A percentile compares a stretch with the other conserved stretches of the same genome.
These are phyloP conservation scores for Mastigias papua DNA, from an alignment of 30 jellyfish, hydroid and myxozoan genomes.

Conservation along the genomic window DNA sequence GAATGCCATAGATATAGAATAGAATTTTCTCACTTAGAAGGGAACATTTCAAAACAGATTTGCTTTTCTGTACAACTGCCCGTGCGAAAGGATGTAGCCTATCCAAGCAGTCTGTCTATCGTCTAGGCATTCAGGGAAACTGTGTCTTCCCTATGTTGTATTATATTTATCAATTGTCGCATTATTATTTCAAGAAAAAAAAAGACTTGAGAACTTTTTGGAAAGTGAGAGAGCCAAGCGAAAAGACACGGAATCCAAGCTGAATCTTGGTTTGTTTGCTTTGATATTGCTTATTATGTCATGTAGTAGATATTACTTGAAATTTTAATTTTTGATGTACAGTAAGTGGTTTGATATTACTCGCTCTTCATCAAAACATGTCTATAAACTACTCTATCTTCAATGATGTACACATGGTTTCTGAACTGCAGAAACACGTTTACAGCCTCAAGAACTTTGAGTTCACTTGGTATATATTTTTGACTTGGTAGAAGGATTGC, in stretches of 20 bases:
- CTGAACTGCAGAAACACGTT: too few relatives aligned
- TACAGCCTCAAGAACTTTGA: too few relatives aligned
- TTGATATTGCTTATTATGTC: neutral
- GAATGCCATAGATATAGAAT: too few relatives aligned
- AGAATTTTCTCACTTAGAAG: too few relatives aligned
- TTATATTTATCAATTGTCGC: neutral
- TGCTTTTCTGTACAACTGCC: neutral
- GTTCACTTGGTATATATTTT: too few relatives aligned
- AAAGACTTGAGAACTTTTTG: conserved; percentile 43
- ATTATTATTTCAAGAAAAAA: conserved; percentile 33
- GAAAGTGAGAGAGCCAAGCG: conserved; percentile 43
- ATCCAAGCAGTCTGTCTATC: neutral
- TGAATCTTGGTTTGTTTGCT: conserved; percentile 49
- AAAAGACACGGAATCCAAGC: conserved; percentile 62
- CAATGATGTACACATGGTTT: too few relatives aligned
- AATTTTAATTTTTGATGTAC: too few relatives aligned
- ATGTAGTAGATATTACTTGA: neutral
- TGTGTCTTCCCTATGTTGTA: neutral
- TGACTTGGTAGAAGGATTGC: too few relatives aligned
- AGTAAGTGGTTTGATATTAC: too few relatives aligned
- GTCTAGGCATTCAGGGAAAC: neutral
- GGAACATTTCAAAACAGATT: neutral
- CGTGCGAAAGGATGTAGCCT: neutral
- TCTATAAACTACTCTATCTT: too few relatives aligned
- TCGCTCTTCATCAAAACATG: too few relatives aligned